phyloP scores from a whole-genome alignment of 2,888 invertebrate species.

The Elysia crispata region DNA sequence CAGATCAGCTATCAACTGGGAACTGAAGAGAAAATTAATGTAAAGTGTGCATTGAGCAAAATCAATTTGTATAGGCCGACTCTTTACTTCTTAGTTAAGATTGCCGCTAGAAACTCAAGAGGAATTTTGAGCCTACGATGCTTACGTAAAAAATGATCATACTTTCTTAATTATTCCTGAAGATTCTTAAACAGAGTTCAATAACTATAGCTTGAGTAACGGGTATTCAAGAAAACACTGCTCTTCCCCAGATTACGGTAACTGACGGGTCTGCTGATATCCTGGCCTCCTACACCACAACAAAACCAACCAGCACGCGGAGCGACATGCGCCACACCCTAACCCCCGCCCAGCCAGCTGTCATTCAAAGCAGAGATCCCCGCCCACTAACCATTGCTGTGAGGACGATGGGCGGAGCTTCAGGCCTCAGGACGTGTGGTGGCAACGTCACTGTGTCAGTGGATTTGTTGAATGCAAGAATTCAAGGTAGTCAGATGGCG shows the following conservation, averaged over 20 bases:
- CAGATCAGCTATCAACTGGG: too few relatives aligned
- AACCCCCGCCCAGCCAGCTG: slow-evolving; percentile 42
- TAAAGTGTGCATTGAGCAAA: too few relatives aligned
- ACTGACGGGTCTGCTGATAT: slow-evolving; percentile 48
- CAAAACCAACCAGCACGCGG: slow-evolving; percentile 50
- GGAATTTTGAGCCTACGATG: too few relatives aligned
- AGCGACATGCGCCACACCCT: slow-evolving; percentile 53
- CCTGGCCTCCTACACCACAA: slow-evolving; percentile 53
- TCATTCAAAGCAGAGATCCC: slow-evolving; percentile 53
- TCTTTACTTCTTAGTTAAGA: too few relatives aligned
- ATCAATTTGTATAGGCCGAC: too few relatives aligned
- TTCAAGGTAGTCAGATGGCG: background rate
- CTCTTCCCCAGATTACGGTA: slow-evolving; percentile 49
- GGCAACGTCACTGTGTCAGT: slow-evolving; percentile 52
- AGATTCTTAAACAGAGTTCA: too few relatives aligned
- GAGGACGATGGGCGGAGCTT: slow-evolving; percentile 33
- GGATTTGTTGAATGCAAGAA: slow-evolving; percentile 31
- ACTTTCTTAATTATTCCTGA: too few relatives aligned
- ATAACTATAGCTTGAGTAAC: too few relatives aligned
- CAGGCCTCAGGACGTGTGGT: slow-evolving; percentile 43
- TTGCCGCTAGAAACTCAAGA: too few relatives aligned
- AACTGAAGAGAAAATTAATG: too few relatives aligned
- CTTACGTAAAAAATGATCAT: too few relatives aligned
- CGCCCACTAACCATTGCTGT: slow-evolving; percentile 57
- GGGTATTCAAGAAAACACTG: too few relatives aligned